These are phyloP conservation scores for Chalcis sispes DNA, from an alignment of 2,888 invertebrate genomes.

Conservation along the genomic window DNA sequence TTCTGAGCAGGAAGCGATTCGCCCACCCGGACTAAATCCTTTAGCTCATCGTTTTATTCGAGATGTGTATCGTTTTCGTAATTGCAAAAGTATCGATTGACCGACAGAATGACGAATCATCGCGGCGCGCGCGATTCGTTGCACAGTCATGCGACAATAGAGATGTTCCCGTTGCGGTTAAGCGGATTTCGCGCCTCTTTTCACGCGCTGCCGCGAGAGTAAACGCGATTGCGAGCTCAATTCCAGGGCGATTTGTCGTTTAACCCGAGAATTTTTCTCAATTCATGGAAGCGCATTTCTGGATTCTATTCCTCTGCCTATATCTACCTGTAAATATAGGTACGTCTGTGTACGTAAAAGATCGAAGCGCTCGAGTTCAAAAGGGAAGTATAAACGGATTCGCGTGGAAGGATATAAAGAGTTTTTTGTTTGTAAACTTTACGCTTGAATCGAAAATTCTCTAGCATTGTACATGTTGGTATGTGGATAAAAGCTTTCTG, in stretches of 20 bases:
- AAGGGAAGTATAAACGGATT: not conserved
- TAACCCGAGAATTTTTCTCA: slow-evolving; percentile 20
- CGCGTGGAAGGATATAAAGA: not conserved
- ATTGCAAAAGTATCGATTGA: too few species aligned
- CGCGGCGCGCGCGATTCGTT: too few species aligned
- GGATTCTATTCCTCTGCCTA: not conserved
- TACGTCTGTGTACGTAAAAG: not conserved
- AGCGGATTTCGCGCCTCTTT: slow-evolving; percentile 48
- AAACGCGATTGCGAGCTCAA: slow-evolving; percentile 27
- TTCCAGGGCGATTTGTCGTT: slow-evolving; percentile 32
- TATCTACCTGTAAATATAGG: too few species aligned
- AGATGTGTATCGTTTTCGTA: not conserved
- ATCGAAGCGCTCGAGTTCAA: not conserved
- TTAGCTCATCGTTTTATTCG: not conserved
- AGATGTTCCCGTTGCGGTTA: slow-evolving; percentile 26
- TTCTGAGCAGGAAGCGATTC: not conserved
- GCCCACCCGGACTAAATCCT: too few species aligned
- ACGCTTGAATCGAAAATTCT: not conserved
- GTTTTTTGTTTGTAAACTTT: not conserved
- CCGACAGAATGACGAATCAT: too few species aligned
- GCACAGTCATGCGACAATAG: too few species aligned
- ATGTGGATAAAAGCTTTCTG: too few species aligned
- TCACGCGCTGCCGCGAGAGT: slow-evolving; percentile 8
- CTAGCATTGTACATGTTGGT: too few species aligned
- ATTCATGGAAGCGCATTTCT: too few species aligned